Conservation (phyloP, 2,797 vertebrate genomes). For the Coluber constrictor region DNA sequence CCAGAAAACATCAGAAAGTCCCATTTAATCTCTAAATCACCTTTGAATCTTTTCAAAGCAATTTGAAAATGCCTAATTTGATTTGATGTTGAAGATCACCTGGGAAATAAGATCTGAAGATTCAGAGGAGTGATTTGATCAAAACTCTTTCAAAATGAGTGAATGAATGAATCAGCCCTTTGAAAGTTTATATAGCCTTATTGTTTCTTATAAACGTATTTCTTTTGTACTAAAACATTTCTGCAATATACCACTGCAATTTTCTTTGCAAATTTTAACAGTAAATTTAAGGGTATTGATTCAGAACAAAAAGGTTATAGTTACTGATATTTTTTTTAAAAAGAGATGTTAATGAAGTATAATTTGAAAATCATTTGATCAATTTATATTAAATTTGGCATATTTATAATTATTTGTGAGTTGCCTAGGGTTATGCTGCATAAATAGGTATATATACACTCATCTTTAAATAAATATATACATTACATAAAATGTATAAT, state of each 20-base stretch:
- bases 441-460: background rate
- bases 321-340: background rate
- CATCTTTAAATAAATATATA: background rate
- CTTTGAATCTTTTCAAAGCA: background rate
- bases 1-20: background rate
- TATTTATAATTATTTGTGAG: background rate
- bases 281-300: background rate
- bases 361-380: background rate
- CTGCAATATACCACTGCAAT: background rate
- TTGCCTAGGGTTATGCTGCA: background rate
- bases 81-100: background rate
- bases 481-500: background rate
- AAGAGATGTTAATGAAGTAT: background rate
- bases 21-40: background rate
- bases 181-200: background rate
- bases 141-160: background rate
- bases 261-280: background rate
- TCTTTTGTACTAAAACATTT: background rate
- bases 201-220: background rate
- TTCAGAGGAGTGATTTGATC: slow-evolving; percentile 1
- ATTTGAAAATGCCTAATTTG: background rate
- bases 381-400: background rate
- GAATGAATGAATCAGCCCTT: background rate
- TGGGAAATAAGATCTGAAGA: slow-evolving; percentile 16
- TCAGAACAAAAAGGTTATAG: background rate